A percentile compares a stretch with the other conserved stretches of the same genome.
Conservation (phyloP, 2,797 vertebrate genomes). For the Pseudomugil gertrudae region DNA sequence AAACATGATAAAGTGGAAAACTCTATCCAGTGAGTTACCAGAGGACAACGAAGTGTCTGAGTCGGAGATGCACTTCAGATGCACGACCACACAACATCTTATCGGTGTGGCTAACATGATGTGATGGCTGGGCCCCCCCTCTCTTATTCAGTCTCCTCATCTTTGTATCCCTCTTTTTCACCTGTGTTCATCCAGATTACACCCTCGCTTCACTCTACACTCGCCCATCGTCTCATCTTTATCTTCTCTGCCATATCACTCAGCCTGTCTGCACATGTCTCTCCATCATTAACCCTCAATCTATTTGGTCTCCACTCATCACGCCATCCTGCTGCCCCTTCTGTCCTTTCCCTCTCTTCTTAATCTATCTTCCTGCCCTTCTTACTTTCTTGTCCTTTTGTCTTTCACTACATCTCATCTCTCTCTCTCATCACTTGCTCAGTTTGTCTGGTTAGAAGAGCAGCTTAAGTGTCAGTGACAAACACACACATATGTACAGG, state of each 20-base stretch:
- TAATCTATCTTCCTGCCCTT: constrained; percentile 61
- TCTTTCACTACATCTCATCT: constrained; percentile 51
- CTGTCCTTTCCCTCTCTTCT: constrained; percentile 28
- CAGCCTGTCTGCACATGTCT: constrained; percentile 56
- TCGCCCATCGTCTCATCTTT: constrained; percentile 50
- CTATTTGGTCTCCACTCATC: constrained; percentile 45
- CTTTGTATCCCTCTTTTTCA: constrained; percentile 18
- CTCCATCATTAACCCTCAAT: constrained; percentile 63
- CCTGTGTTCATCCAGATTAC: constrained; percentile 25
- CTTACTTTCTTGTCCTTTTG: constrained; percentile 57
- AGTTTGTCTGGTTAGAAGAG: constrained; percentile 53
- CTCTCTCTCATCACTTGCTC: constrained; percentile 49
- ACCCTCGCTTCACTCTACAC: constrained; percentile 21
- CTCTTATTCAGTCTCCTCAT: constrained; percentile 37
- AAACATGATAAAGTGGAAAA: constrained; percentile 23
- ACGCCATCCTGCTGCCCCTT: constrained; percentile 48
- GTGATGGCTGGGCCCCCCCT: constrained; percentile 11
- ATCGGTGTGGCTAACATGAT: constrained; percentile 27
- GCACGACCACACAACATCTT: constrained; percentile 12
- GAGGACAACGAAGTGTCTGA: constrained; percentile 13
- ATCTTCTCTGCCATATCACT: constrained; percentile 44
- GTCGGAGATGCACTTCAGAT: constrained; percentile 12
- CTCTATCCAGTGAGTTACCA: constrained; percentile 8
- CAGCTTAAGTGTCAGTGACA: constrained; percentile 37
- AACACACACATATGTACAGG: constrained; percentile 12